A percentile compares a stretch with the other conserved stretches of the same genome.
phyloP scores from a whole-genome alignment of 2,113 vertebrate species.

The Polyodon spathula region DNA sequence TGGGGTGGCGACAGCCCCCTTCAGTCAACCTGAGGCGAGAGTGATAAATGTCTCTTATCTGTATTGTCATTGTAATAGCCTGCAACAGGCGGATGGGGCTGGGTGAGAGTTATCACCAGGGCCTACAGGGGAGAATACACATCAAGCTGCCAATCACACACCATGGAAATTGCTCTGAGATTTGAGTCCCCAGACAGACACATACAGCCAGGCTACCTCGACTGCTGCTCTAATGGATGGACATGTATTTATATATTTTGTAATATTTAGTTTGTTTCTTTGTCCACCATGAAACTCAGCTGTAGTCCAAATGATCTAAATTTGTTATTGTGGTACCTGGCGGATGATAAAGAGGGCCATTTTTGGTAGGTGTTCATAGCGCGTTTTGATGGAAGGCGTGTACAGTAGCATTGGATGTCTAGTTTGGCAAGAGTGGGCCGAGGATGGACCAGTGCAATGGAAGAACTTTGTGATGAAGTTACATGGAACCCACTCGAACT shows the following conservation, averaged over 20 bases:
- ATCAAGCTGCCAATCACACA: slow-evolving; percentile 72
- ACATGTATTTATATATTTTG: slow-evolving; percentile 15
- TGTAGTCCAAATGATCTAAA: no score
- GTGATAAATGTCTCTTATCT: slow-evolving; percentile 70
- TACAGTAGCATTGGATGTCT: no score
- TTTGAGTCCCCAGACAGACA: slow-evolving; percentile 68
- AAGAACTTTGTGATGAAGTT: no score
- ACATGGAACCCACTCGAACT: no score
- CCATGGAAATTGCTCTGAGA: slow-evolving; percentile 75
- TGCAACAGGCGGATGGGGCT: slow-evolving; percentile 60
- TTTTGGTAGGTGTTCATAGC: no score
- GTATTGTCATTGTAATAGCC: slow-evolving; percentile 71
- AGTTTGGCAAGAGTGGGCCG: no score
- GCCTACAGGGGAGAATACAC: slow-evolving; percentile 62
- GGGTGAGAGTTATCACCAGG: slow-evolving; percentile 57
- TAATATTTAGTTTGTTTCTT: slow-evolving; percentile 39
- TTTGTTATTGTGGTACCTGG: no score
- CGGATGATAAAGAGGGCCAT: no score
- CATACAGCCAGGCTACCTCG: slow-evolving; percentile 23
- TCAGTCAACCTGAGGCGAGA: slow-evolving; percentile 54
- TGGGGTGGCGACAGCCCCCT: slow-evolving; percentile 48
- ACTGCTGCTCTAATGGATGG: slow-evolving; percentile 10
- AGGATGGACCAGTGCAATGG: no score
- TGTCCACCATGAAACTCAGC: neutral
- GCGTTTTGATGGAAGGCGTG: no score